Base-by-base conservation (phyloP, 2,113 vertebrate species). In the Prinia subflava region DNA sequence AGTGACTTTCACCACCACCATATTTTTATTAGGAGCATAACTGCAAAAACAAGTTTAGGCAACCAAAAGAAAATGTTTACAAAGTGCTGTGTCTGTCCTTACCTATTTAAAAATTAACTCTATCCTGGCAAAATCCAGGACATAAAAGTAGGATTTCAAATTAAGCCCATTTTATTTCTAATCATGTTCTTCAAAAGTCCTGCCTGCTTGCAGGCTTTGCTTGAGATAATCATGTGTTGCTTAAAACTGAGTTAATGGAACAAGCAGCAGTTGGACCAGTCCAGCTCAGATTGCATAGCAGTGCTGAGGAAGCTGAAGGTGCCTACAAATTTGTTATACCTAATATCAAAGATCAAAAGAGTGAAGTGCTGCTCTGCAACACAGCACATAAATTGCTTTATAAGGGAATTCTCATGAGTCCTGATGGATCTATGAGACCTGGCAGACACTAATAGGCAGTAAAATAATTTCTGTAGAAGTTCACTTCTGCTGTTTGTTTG, bases 401-500 rank as follows among this genome's bases (percentile, higher is more conserved):
- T 53, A 70, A 63, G 47, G 42, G 86, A 89, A 77, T 92, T 92
- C 68, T 93, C 35, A 30, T 70, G 68, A 6, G 0, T 92, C 50
- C 55, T 77, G 64, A 90, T 85, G 86, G 57, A 63, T 52, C 83
- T 63, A 79, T 70, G 76, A 90, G 87, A 87, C 67, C 37, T 18
- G 14, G 42, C 75, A 93, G 87, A 90, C 42, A 28, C 82, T 93
- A 89, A 94, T 57, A 83, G 65, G 89, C 63, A 82, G 62, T 87
- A 91, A 92, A 94, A 92, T 78, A 57, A 65, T 95, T 95, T 77
- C 83, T 95, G 59, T 33, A 74, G 76, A 84, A 83, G 47, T 81
- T 95, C 55, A 70, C 52, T 90, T 94, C 59, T 96, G 63, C 80
- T 89, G 60, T 39, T 85, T 93, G 85, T 81, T 94, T 80, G 75